These are phyloP conservation scores for Microtus ochrogaster DNA, from an alignment of 2,113 vertebrate species.

Conservation along the genomic window DNA sequence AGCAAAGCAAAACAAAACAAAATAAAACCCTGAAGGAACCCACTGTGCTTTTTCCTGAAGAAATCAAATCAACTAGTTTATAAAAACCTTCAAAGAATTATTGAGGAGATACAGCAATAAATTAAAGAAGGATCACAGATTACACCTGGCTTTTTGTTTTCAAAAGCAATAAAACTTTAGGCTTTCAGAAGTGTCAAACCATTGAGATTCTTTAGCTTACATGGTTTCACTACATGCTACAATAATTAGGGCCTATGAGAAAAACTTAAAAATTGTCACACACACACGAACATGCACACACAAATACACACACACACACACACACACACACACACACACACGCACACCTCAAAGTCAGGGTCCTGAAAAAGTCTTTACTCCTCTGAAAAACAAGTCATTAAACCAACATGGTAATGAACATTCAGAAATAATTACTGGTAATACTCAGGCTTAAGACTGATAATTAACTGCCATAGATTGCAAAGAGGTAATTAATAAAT, in stretches of 20 bases:
- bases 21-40: not conserved
- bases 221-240: constrained; percentile 26
- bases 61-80: not conserved
- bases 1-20: constrained; percentile 48
- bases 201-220: constrained; percentile 2
- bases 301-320: not conserved
- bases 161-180: constrained; percentile 10
- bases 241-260: not conserved
- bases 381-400: constrained; percentile 68
- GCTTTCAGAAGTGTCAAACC: not conserved
- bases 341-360: not conserved
- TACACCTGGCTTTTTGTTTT: not conserved
- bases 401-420: constrained; percentile 57
- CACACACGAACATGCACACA: not conserved
- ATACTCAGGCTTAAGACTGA: constrained; percentile 56
- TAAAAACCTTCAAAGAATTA: not conserved
- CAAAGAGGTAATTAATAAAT: constrained; percentile 64
- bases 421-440: constrained; percentile 65
- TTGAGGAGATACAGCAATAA: not conserved
- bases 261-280: not conserved
- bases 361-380: constrained; percentile 25
- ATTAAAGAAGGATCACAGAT: not conserved
- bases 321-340: not conserved
- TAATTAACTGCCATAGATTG: constrained; percentile 68
- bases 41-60: not conserved